Percentiles rank a stretch among this genome's conserved stretches.
Conservation (phyloP, 2,888 invertebrate genomes). For the Tortricodes alternella region DNA sequence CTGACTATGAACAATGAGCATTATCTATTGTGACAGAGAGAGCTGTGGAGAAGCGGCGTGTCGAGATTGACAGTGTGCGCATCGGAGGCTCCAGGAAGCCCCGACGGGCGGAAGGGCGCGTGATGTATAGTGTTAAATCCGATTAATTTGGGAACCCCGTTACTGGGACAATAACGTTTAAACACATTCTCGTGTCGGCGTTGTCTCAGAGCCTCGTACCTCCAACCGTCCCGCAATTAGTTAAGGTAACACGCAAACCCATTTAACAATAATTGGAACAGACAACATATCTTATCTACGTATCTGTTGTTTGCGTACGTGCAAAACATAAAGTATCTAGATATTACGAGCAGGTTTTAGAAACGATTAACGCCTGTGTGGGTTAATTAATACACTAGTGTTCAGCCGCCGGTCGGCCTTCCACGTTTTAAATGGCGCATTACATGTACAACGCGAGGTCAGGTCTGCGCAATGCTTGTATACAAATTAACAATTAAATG, state of each 20-base stretch:
- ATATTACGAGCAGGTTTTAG: constrained; percentile 27
- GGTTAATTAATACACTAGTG: constrained; percentile 11
- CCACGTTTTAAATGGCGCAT: not conserved
- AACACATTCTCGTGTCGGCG: constrained; percentile 59
- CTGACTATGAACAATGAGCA: constrained; percentile 7
- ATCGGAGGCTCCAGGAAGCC: constrained; percentile 26
- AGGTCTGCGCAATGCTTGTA: not conserved
- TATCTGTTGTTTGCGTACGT: constrained; percentile 31
- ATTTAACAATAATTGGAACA: constrained; percentile 50
- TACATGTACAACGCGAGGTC: not conserved
- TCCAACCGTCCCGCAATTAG: constrained; percentile 51
- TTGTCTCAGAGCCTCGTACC: constrained; percentile 41
- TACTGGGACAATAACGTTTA: constrained; percentile 65
- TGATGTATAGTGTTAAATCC: constrained; percentile 64
- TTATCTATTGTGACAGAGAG: constrained; percentile 8
- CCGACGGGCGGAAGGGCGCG: constrained; percentile 48
- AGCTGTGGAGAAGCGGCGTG: not conserved
- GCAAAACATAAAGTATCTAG: constrained; percentile 21
- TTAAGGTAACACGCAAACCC: constrained; percentile 44
- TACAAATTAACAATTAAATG: constrained; percentile 1
- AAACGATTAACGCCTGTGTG: constrained; percentile 23
- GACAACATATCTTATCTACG: constrained; percentile 29
- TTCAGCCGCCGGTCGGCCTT: not conserved
- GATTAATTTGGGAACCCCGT: constrained; percentile 69
- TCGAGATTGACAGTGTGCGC: constrained; percentile 6